phyloP scores from a whole-genome alignment of 2,888 invertebrate genomes.

The Melitaea athalia region DNA sequence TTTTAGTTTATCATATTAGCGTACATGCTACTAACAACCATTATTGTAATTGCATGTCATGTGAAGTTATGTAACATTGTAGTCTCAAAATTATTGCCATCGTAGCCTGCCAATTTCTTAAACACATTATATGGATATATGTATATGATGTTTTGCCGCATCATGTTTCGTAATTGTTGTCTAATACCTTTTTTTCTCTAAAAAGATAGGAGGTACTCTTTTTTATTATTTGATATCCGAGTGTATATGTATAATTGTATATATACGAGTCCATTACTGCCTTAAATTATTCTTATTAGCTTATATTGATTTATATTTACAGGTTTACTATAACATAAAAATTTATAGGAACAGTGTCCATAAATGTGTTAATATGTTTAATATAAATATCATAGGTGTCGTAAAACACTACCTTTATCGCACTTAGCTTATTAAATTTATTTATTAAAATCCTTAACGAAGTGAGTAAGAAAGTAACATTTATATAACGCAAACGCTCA shows the following conservation, averaged over 20 bases:
- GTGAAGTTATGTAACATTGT: background rate
- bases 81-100: background rate
- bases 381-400: too few species aligned
- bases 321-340: too few species aligned
- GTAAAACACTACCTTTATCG: background rate
- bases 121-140: background rate
- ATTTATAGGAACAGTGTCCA: too few species aligned
- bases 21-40: background rate
- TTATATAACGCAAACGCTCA: conserved; percentile 13
- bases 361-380: too few species aligned
- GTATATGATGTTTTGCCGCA: background rate
- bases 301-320: too few species aligned
- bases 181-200: background rate
- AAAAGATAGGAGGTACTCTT: too few species aligned
- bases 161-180: background rate
- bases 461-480: background rate
- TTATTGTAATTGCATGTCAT: background rate
- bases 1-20: background rate
- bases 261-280: too few species aligned
- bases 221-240: too few species aligned
- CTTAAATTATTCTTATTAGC: too few species aligned
- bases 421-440: background rate
- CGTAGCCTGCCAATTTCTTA: background rate
- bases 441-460: background rate
- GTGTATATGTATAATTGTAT: too few species aligned